Base-by-base conservation (phyloP, 1,140 invertebrate genomes). In the Argopecten irradians region DNA sequence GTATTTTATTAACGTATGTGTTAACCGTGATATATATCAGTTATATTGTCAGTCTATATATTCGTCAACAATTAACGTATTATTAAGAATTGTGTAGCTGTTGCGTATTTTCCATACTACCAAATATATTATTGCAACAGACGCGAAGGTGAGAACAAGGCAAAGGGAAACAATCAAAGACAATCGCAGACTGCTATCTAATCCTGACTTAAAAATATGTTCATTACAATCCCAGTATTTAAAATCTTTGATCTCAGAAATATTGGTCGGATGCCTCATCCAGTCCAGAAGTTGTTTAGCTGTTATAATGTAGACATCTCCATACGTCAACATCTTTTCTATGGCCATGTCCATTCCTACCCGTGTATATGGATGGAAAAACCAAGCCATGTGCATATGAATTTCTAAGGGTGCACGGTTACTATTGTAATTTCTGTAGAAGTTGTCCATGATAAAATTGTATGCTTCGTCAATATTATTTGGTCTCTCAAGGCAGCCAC, bases 371-470 rank as follows among this genome's bases (percentile, higher is more conserved):
- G 89, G 34, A 9, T 71, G 86, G 19, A 86, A 28, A 89, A 94
- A 93, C 93, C 93, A 94, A 16, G 89, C 89, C 0, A 91, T 92
- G 87, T 93, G 93, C 90, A 94, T 92, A 55, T 94, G 88, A 34
- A 94, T 88, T 19, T 93, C 93, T 22, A 94, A 89, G 14, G 94
- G 94, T 16, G 92, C 93, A 32, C 91, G 87, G 41, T 92, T 93
- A 2, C 90, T 90, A 11, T 91, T 89, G 85, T 94, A 94, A 19
- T 88, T 83, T 34, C 89, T 88, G 7, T 90, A 39, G 86, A 94
- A 94, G 83, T 94, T 94, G 16, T 91, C 86, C 87, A 87, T 90
- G 13, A 94, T 84, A 83, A 92, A 94, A 41, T 92, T 85, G 34
- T 91, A 90, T 19, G 91, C 89, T 32, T 91, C 89, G 16, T 89